Percentiles rank a stretch among this genome's conserved stretches.
Evolutionary conservation across 2,888 invertebrate genomes (phyloP).

Genomic region (Trissoscelio sp.): DNA sequence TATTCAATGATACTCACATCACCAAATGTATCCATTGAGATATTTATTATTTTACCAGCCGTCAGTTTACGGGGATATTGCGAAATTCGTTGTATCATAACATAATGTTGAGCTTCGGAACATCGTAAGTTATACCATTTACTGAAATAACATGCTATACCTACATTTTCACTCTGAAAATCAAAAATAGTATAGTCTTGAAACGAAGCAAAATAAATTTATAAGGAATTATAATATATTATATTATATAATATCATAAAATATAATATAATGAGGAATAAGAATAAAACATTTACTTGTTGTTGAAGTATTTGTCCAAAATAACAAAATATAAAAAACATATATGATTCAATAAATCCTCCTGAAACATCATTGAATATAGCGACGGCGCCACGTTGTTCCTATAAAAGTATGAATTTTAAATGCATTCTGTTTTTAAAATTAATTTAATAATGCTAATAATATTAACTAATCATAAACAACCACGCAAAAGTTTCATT

Average conservation of each 20-base stretch:
- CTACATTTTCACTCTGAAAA: constrained; percentile 14
- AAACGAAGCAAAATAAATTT: too few species aligned
- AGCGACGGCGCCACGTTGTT: background rate
- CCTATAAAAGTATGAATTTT: too few species aligned
- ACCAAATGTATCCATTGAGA: constrained; percentile 17
- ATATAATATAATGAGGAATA: too few species aligned
- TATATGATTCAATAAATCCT: constrained; percentile 1
- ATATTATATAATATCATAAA: too few species aligned
- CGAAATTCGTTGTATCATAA: background rate
- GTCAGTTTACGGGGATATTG: constrained; percentile 13
- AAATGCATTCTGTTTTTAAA: too few species aligned
- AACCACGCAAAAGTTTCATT: too few species aligned
- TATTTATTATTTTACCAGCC: constrained; percentile 12
- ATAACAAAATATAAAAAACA: constrained; percentile 24
- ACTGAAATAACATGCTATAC: background rate
- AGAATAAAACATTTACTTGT: too few species aligned
- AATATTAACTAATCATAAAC: too few species aligned
- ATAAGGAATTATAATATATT: too few species aligned
- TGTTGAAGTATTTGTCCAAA: constrained; percentile 7
- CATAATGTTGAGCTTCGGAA: background rate
- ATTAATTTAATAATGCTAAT: too few species aligned
- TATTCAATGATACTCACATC: too few species aligned
- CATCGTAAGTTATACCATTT: constrained; percentile 21
- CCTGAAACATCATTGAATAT: constrained; percentile 1
- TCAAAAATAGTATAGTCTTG: constrained; percentile 18